phyloP scores from a whole-genome alignment of 2,797 vertebrate genomes.

The Mus spretus region DNA sequence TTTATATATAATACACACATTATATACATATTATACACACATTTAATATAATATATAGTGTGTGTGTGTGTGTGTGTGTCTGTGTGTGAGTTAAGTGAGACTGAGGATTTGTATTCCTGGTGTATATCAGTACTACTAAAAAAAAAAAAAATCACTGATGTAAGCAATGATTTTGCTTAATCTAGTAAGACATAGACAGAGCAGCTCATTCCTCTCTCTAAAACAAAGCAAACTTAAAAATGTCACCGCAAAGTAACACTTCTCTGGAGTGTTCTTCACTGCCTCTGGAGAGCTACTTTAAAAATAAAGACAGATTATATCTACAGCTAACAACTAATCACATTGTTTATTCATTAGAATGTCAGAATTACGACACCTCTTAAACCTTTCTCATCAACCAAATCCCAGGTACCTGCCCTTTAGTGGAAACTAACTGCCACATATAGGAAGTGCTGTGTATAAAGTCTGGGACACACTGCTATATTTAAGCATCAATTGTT shows the following conservation, averaged over 20 bases:
- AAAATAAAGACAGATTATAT: not conserved
- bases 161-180: not conserved
- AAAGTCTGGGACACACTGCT: not conserved
- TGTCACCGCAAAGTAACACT: constrained; percentile 1
- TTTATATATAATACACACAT: too few relatives aligned
- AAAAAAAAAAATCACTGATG: not conserved
- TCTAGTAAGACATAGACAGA: not conserved
- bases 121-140: not conserved
- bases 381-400: not conserved
- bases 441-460: not conserved
- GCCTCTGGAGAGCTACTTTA: constrained; percentile 2
- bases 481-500: constrained; percentile 28
- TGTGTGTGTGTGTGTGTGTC: too few relatives aligned
- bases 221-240: not conserved
- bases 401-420: not conserved
- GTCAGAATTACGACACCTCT: constrained; percentile 12
- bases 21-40: too few relatives aligned
- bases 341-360: constrained; percentile 35
- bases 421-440: constrained; percentile 22
- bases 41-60: too few relatives aligned
- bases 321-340: not conserved
- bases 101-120: not conserved
- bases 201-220: not conserved
- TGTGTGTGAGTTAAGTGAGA: not conserved
- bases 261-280: not conserved